Evolutionary conservation across 1,140 invertebrate genomes (phyloP), one percentile per base, ranked within the genome.

Genomic region (Lethrus apterus): DNA sequence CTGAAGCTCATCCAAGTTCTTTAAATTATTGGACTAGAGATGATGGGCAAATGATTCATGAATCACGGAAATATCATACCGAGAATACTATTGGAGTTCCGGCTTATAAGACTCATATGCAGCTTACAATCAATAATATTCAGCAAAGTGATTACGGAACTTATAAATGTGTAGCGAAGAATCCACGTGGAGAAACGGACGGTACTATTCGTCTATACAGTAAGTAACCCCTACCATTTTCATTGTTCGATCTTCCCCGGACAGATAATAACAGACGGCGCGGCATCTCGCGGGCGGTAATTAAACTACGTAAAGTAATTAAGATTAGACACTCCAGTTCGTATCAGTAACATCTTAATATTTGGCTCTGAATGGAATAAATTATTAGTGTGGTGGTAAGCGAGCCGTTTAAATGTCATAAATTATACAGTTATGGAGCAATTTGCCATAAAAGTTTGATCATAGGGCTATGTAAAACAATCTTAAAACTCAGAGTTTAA

Each of bases 91-190:
- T 81, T 14, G 81, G 81, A 26, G 63, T 82, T 18, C 57, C 83
- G 1, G 72, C 79, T 9, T 90, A 91, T 59, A 90, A 89, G 60
- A 87, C 82, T 9, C 85, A 89, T 56, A 89, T 90, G 86, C 79
- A 76, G 50, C 70, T 90, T 17, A 81, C 81, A 8, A 87, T 90
- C 51, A 70, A 73, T 53, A 78, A 87, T 60, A 80, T 89, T 17
- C 72, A 80, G 57, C 78, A 80, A 43, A 76, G 70, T 57, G 88
- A 93, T 67, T 90, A 87, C 62, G 89, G 88, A 9, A 85, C 78
- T 36, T 93, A 93, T 70, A 92, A 91, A 67, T 94, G 91, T 64
- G 84, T 93, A 2, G 90, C 89, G 26, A 93, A 93, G 70, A 93
- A 93, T 76, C 88, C 88, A 17, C 73, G 89, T 41, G 90, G 90